A percentile compares a stretch with the other conserved stretches of the same genome.
phyloP scores from a whole-genome alignment of 2,888 invertebrate genomes.

The Hyposoter dolosus region DNA sequence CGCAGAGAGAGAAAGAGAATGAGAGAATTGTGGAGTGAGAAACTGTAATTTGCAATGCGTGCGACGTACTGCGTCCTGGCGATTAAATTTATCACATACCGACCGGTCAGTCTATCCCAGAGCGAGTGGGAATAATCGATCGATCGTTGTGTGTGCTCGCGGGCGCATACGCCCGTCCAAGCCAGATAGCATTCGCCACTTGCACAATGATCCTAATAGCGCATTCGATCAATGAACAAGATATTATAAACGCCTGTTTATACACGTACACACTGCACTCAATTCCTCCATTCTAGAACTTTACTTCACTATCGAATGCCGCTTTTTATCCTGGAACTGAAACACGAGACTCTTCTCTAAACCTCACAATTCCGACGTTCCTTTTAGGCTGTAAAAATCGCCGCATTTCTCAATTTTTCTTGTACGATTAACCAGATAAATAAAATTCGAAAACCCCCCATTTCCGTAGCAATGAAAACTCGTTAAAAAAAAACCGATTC shows the following conservation, averaged over 20 bases:
- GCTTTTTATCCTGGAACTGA: background rate
- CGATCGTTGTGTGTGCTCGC: slow-evolving; percentile 42
- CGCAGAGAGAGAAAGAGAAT: slow-evolving; percentile 22
- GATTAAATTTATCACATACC: slow-evolving; percentile 71
- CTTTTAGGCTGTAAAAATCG: background rate
- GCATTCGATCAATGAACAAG: slow-evolving; percentile 65
- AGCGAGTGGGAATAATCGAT: slow-evolving; percentile 68
- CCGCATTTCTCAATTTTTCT: background rate
- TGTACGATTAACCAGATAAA: background rate
- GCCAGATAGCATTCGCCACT: slow-evolving; percentile 67
- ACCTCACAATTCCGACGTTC: background rate
- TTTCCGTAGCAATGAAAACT: background rate
- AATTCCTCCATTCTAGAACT: slow-evolving; percentile 27
- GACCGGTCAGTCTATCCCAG: slow-evolving; percentile 63
- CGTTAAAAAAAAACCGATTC: background rate
- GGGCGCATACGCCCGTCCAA: slow-evolving; percentile 62
- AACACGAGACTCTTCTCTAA: background rate
- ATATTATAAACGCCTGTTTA: slow-evolving; percentile 30
- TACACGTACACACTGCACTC: background rate
- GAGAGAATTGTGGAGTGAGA: slow-evolving; percentile 51
- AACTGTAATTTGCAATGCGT: slow-evolving; percentile 70
- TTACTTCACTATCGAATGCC: background rate
- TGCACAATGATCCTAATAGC: slow-evolving; percentile 67
- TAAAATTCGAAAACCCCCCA: background rate
- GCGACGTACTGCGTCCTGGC: slow-evolving; percentile 67